Conservation (phyloP, 2,888 invertebrate species). For the Loripinus fragilis region DNA sequence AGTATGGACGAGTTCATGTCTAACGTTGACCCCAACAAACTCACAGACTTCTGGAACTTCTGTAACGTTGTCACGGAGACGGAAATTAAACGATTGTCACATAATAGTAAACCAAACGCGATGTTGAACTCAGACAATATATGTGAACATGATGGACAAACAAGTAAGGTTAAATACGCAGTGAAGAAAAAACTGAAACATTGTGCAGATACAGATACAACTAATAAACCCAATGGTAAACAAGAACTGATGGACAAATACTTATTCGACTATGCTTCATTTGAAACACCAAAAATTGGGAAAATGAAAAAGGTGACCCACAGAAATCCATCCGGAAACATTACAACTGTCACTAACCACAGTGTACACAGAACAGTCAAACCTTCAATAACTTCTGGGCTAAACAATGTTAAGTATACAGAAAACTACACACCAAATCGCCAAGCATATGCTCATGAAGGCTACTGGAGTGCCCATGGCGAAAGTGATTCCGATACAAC, state of each 20-base stretch:
- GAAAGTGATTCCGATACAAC: neutral
- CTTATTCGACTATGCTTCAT: slow-evolving; percentile 35
- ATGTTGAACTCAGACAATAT: neutral
- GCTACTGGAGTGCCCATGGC: slow-evolving; percentile 2
- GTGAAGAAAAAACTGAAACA: slow-evolving; percentile 46
- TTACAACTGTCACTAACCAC: neutral
- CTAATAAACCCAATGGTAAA: slow-evolving; percentile 49
- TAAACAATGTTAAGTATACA: neutral
- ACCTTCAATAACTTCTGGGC: no score
- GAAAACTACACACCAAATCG: neutral
- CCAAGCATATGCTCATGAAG: neutral
- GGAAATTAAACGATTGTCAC: slow-evolving; percentile 34
- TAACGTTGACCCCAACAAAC: slow-evolving; percentile 12
- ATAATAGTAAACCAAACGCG: neutral
- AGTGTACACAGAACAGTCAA: neutral
- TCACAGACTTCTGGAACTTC: slow-evolving; percentile 25
- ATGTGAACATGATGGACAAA: slow-evolving; percentile 16
- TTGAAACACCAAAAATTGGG: slow-evolving; percentile 1
- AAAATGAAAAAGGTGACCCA: neutral
- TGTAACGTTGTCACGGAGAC: slow-evolving; percentile 32
- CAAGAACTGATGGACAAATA: slow-evolving; percentile 53
- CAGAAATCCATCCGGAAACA: neutral
- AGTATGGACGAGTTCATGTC: slow-evolving; percentile 51
- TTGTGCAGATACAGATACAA: slow-evolving; percentile 6
- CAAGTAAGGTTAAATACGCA: slow-evolving; percentile 51